These are phyloP conservation scores for Rynchops niger DNA, from an alignment of 2,113 vertebrate species.

Conservation along the genomic window DNA sequence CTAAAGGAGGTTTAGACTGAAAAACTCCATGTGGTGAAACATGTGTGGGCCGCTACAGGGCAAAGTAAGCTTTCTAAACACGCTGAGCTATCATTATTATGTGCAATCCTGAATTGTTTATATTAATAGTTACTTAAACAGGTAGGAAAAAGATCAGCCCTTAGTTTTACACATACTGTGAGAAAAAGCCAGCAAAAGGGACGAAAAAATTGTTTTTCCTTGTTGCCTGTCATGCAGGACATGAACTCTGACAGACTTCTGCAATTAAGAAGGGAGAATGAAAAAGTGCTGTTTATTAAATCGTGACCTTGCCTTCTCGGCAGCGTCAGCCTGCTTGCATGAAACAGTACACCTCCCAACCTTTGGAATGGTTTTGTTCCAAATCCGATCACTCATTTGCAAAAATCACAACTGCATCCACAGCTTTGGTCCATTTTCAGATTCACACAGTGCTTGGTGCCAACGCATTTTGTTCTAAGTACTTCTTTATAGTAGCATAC, in stretches of 20 bases:
- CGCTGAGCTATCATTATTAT: neutral
- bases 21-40: neutral
- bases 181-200: neutral
- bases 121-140: neutral
- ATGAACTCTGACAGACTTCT: neutral
- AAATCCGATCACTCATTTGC: neutral
- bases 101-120: neutral
- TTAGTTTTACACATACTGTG: neutral
- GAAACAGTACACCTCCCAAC: neutral
- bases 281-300: neutral
- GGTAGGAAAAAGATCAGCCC: neutral
- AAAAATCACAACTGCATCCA: neutral
- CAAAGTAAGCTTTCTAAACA: neutral
- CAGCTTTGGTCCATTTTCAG: neutral
- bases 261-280: neutral
- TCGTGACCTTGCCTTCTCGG: neutral
- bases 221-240: neutral
- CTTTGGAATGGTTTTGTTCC: neutral
- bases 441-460: neutral
- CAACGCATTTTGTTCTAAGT: neutral
- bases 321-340: neutral
- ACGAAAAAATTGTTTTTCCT: neutral
- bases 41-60: neutral
- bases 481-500: neutral
- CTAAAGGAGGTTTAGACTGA: neutral